Percentiles rank a stretch among this genome's conserved stretches.
Evolutionary conservation across 2,888 invertebrate species (phyloP).

Genomic region (Chrysomela aeneicollis): DNA sequence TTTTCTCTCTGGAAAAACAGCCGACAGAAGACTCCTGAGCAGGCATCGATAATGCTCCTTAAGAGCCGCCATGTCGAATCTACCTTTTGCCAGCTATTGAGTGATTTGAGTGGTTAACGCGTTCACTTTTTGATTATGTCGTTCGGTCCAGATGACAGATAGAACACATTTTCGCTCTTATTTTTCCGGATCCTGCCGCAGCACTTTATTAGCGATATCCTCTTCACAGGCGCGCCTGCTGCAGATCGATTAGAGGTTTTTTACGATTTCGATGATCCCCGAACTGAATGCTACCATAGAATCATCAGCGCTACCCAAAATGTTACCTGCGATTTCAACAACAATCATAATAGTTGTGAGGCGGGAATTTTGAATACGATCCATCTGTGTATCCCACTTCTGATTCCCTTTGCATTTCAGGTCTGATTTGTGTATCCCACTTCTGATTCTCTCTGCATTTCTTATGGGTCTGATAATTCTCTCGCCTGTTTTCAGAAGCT

Average conservation of each 20-base stretch:
- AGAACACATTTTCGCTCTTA: conserved; percentile 57
- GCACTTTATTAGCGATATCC: conserved; percentile 51
- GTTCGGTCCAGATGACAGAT: conserved; percentile 55
- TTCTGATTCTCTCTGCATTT: too few relatives aligned
- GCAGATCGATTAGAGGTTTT: conserved; percentile 51
- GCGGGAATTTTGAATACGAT: too few relatives aligned
- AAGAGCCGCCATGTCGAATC: conserved; percentile 52
- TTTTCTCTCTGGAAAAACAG: not conserved
- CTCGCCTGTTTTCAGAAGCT: too few relatives aligned
- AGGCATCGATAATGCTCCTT: conserved; percentile 15
- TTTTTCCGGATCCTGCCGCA: conserved; percentile 46
- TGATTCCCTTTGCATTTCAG: too few relatives aligned
- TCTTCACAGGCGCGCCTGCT: conserved; percentile 43
- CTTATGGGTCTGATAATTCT: too few relatives aligned
- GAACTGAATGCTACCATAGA: too few relatives aligned
- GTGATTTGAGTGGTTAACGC: conserved; percentile 55
- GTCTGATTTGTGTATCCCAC: too few relatives aligned
- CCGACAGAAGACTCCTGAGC: not conserved
- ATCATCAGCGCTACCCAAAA: too few relatives aligned
- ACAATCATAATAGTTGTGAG: too few relatives aligned
- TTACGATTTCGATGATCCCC: conserved; percentile 27
- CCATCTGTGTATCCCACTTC: too few relatives aligned
- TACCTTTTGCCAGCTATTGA: conserved; percentile 54
- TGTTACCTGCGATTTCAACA: too few relatives aligned
- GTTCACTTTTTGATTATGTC: conserved; percentile 56